phyloP scores from a whole-genome alignment of 2,888 invertebrate genomes.

The Agrypnus murinus region DNA sequence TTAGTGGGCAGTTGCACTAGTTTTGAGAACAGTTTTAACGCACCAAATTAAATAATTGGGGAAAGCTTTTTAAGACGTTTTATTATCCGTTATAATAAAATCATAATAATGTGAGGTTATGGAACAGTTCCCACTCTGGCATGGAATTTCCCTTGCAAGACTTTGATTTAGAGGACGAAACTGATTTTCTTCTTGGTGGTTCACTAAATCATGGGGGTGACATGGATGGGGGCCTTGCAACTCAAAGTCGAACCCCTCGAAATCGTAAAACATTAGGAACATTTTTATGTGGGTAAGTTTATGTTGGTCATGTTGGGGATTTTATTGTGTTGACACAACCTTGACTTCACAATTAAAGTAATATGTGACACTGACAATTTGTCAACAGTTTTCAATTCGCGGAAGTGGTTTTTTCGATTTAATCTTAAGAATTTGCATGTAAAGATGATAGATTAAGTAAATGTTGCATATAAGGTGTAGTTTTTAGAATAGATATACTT shows the following conservation, averaged over 20 bases:
- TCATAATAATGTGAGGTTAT: slow-evolving; percentile 47
- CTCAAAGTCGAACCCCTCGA: slow-evolving; percentile 65
- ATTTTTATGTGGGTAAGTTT: slow-evolving; percentile 66
- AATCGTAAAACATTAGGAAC: slow-evolving; percentile 63
- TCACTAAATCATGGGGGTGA: slow-evolving; percentile 67
- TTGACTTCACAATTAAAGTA: slow-evolving; percentile 20
- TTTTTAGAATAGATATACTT: background rate
- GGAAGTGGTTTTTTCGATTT: background rate
- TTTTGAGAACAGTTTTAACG: slow-evolving; percentile 13
- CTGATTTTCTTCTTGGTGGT: slow-evolving; percentile 69
- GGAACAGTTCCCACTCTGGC: slow-evolving; percentile 46
- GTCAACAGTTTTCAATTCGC: slow-evolving; percentile 27
- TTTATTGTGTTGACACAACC: slow-evolving; percentile 35
- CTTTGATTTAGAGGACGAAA: slow-evolving; percentile 70
- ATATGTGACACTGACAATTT: slow-evolving; percentile 30
- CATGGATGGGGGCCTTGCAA: slow-evolving; percentile 67
- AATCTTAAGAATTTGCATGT: too few relatives aligned
- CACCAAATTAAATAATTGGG: background rate
- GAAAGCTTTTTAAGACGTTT: background rate
- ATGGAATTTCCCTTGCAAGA: slow-evolving; percentile 72
- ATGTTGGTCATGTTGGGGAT: slow-evolving; percentile 23
- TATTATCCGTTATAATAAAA: background rate
- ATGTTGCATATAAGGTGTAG: background rate
- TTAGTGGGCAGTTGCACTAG: slow-evolving; percentile 16
- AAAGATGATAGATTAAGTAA: too few relatives aligned